These are phyloP conservation scores for Lepilemur septentrionalis DNA, from an alignment of 2,797 vertebrate genomes.

Conservation along the genomic window DNA sequence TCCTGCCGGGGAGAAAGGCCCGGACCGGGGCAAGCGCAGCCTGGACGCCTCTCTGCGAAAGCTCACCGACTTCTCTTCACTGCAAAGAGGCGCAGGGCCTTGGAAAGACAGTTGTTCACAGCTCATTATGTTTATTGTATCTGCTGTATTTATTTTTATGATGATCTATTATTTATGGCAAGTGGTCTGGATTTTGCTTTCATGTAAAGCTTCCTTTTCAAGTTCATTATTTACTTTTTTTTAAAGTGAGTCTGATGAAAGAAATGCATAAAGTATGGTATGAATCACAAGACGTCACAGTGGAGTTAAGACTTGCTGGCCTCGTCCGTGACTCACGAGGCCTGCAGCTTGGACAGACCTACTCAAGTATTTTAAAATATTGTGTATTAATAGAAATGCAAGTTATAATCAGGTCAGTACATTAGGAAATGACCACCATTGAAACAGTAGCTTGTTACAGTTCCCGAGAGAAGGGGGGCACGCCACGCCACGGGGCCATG, in stretches of 20 bases:
- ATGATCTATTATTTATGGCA: constrained; percentile 18
- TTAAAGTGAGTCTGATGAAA: neutral
- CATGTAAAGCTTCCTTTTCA: constrained; percentile 19
- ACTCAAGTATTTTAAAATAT: neutral
- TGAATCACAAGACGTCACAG: neutral
- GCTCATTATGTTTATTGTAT: neutral
- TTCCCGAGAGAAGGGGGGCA: neutral
- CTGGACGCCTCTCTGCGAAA: neutral
- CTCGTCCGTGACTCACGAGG: neutral
- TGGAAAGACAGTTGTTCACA: neutral
- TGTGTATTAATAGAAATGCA: neutral
- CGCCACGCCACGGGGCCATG: too few relatives aligned
- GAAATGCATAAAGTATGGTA: neutral
- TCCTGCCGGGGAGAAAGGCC: neutral
- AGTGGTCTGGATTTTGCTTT: constrained; percentile 1
- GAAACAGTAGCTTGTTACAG: neutral
- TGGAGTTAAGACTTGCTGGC: neutral
- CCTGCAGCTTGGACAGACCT: too few relatives aligned
- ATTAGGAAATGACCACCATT: neutral
- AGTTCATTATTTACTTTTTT: neutral
- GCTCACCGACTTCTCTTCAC: neutral
- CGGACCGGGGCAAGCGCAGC: neutral
- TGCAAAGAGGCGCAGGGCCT: neutral
- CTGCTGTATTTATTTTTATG: neutral
- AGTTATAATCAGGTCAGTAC: neutral